Evolutionary conservation across 2,888 invertebrate species (phyloP).

Genomic region (Drosophila villosipedis): DNA sequence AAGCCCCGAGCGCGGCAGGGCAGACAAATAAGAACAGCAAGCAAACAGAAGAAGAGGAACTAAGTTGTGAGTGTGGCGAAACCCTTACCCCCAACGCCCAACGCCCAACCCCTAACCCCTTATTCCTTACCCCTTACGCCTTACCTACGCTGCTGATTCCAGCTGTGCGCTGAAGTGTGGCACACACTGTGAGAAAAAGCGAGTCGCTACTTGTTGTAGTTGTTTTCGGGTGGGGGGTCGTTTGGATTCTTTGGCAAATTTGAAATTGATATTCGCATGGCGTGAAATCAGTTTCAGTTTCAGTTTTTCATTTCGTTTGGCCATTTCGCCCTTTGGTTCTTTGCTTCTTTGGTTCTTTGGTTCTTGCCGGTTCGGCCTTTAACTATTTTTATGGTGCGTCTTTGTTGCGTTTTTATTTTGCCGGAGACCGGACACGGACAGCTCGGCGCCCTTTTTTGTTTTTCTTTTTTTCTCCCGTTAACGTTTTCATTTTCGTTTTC

Average conservation of each 20-base stretch:
- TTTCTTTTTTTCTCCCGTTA: not conserved
- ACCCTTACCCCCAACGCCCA: not conserved
- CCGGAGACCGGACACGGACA: constrained; percentile 23
- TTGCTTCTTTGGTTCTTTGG: not conserved
- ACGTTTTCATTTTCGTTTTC: constrained; percentile 19
- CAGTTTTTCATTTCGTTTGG: constrained; percentile 60
- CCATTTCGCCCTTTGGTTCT: constrained; percentile 39
- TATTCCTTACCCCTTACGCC: constrained; percentile 10
- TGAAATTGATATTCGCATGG: constrained; percentile 83
- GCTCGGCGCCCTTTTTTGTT: constrained; percentile 36
- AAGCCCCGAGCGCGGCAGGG: constrained; percentile 44
- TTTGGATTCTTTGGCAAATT: constrained; percentile 68
- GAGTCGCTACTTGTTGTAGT: constrained; percentile 18
- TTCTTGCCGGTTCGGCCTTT: constrained; percentile 29
- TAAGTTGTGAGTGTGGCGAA: constrained; percentile 14
- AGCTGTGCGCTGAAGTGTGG: constrained; percentile 51
- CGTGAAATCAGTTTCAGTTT: constrained; percentile 70
- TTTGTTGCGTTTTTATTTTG: constrained; percentile 65
- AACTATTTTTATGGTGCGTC: constrained; percentile 62
- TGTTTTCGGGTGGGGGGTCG: not conserved
- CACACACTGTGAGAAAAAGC: constrained; percentile 21
- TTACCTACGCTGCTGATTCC: constrained; percentile 24
- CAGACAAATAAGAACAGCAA: constrained; percentile 46
- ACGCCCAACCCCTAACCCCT: constrained; percentile 1
- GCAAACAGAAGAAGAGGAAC: constrained; percentile 15